Evolutionary conservation across 2,113 vertebrate species (phyloP).

Genomic region (Neogobius melanostomus): DNA sequence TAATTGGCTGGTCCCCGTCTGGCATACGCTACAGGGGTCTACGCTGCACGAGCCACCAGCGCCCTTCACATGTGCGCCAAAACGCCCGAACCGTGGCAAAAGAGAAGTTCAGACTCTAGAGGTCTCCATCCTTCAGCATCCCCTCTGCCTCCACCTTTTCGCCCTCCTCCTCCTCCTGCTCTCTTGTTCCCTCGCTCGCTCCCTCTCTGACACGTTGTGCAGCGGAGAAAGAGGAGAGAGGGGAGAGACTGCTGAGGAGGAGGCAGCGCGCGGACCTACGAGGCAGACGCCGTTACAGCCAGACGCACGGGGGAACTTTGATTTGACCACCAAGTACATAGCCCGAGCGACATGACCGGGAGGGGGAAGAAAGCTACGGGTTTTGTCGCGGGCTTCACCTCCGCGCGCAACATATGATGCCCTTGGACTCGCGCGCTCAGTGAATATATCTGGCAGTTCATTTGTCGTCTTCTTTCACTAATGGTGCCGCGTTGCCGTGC

Average conservation of each 20-base stretch:
- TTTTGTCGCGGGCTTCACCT: constrained; percentile 49
- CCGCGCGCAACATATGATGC: constrained; percentile 66
- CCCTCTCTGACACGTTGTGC: constrained; percentile 67
- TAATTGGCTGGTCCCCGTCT: neutral
- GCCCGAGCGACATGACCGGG: constrained; percentile 51
- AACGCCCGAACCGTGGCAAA: constrained; percentile 51
- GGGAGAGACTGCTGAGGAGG: constrained; percentile 63
- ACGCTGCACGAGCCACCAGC: neutral
- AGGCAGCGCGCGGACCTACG: constrained; percentile 56
- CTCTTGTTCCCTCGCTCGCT: constrained; percentile 37
- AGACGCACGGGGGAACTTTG: constrained; percentile 67
- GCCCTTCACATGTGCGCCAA: constrained; percentile 18
- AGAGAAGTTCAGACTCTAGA: constrained; percentile 79
- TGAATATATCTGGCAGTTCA: constrained; percentile 54
- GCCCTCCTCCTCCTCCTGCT: constrained; percentile 50
- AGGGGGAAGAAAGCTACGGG: constrained; percentile 45
- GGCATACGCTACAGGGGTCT: constrained; percentile 12
- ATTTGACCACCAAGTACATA: constrained; percentile 57
- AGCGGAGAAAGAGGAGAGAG: constrained; percentile 57
- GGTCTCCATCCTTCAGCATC: constrained; percentile 83
- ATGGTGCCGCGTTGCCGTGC: constrained; percentile 59
- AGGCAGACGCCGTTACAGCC: constrained; percentile 62
- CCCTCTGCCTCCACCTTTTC: constrained; percentile 65
- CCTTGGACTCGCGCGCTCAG: constrained; percentile 62
- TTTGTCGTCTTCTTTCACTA: constrained; percentile 41